Evolutionary conservation across 2,888 invertebrate species (phyloP), one percentile per base, ranked within the genome.

Genomic region (Cecidostiba fungosa): DNA sequence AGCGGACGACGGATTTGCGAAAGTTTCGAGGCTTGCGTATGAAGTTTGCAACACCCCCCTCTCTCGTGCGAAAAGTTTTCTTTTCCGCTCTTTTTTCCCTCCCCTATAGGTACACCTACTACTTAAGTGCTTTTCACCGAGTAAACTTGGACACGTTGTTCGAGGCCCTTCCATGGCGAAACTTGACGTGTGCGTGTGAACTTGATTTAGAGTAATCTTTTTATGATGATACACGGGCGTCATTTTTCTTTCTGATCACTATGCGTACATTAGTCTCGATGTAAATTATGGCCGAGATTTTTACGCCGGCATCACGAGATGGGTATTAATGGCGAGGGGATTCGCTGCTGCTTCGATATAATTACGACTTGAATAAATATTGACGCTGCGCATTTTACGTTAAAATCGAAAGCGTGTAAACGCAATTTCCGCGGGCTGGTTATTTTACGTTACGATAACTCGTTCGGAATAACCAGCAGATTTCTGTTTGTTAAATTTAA

Each of bases 61-160:
- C 23, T 8, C 50, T 19, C 23, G 29, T 50, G 10, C 36, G 6
- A 23, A 29, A 76, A 82, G 50, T 82, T 82, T 76, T 23, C 10
- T 47, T 6, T 12, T 47, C 10, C 39, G n/a, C n/a, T 74, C 66
- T 32, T 66, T 62, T 43, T 36, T 81, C 10, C 29, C 36, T n/a
- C 4, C 5, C 50, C 3, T 3, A 14, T 14, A 12, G 3, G 16
- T 50, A 16, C 19, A 16, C 19, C 50, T 16, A 16, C 16, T 47
- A 62, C 74, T 66, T 47, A 82, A 66, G 74, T 66, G 74, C 74
- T 74, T 82, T 74, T 82, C 70, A 47, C 81, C 32, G 62, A 72
- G 59, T 81, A 62, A 74, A 82, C 74, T 74, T 43, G 39, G 74
- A 74, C 66, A 32, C 62, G 32, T 47, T 66, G 74, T 82, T 82